Evolutionary conservation across 2,888 invertebrate species (phyloP).

Genomic region (Eupithecia abbreviata): DNA sequence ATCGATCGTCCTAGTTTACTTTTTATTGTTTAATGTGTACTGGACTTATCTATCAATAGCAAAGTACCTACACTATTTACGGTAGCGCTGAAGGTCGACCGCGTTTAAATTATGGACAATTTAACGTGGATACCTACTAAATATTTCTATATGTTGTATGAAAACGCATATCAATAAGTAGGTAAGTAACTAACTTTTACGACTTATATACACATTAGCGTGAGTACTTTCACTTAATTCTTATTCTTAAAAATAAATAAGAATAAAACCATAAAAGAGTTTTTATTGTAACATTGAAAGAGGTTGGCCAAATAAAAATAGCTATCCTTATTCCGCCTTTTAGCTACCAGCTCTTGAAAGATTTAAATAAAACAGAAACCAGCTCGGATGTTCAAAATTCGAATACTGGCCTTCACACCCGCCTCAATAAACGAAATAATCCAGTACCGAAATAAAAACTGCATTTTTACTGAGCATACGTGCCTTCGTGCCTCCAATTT

Average conservation of each 20-base stretch:
- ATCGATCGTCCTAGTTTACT: slow-evolving; percentile 25
- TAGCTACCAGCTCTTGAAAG: neutral
- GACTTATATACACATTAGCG: neutral
- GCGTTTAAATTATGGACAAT: neutral
- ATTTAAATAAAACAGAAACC: slow-evolving; percentile 31
- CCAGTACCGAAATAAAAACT: slow-evolving; percentile 42
- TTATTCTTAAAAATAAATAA: neutral
- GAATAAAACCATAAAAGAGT: neutral
- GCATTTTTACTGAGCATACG: slow-evolving; percentile 50
- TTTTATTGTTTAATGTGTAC: slow-evolving; percentile 14
- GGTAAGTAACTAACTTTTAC: neutral
- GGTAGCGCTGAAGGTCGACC: slow-evolving; percentile 4
- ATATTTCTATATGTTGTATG: neutral
- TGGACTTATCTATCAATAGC: slow-evolving; percentile 12
- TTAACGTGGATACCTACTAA: neutral
- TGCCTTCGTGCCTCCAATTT: slow-evolving; percentile 30
- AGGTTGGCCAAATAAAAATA: neutral
- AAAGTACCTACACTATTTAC: slow-evolving; percentile 2
- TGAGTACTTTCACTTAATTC: neutral
- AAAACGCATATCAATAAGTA: neutral
- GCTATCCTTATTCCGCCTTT: neutral
- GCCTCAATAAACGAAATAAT: slow-evolving; percentile 48
- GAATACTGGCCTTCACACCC: slow-evolving; percentile 35
- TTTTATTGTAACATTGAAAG: neutral
- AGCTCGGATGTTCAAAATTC: slow-evolving; percentile 2